Evolutionary conservation across 2,113 vertebrate species (phyloP).

Genomic region (Megaceryle torquata): DNA sequence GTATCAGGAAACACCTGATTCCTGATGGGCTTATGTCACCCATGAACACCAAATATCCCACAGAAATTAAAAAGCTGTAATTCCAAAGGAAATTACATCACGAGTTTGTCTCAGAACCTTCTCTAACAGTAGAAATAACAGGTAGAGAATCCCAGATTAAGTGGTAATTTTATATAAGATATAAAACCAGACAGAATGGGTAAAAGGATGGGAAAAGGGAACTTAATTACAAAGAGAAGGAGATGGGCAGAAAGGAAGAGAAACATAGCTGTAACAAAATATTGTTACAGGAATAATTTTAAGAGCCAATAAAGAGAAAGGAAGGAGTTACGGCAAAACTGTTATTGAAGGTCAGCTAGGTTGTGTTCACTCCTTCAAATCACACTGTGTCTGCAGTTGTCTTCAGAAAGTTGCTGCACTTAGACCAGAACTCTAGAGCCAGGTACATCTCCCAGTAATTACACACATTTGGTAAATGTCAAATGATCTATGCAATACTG

Average conservation of each 20-base stretch:
- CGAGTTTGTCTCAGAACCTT: not conserved
- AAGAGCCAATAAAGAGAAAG: not conserved
- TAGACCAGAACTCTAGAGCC: not conserved
- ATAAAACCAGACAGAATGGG: not conserved
- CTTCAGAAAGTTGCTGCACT: constrained; percentile 21
- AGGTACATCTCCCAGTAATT: not conserved
- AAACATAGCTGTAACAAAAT: not conserved
- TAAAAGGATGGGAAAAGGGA: not conserved
- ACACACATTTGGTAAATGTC: constrained; percentile 1
- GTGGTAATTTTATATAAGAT: not conserved
- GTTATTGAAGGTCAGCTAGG: not conserved
- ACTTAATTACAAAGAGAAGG: not conserved
- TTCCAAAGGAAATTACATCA: not conserved
- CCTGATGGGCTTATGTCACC: not conserved
- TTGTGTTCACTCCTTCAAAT: not conserved
- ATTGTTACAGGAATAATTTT: not conserved
- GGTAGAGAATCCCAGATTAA: not conserved
- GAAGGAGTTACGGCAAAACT: not conserved
- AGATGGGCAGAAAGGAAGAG: not conserved
- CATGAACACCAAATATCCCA: not conserved
- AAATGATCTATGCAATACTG: constrained; percentile 14
- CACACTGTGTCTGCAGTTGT: not conserved
- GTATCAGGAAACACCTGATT: not conserved
- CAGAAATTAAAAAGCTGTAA: not conserved
- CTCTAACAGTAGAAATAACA: not conserved